phyloP scores from a whole-genome alignment of 2,797 vertebrate species.

The Mormyrus hasselquistii region DNA sequence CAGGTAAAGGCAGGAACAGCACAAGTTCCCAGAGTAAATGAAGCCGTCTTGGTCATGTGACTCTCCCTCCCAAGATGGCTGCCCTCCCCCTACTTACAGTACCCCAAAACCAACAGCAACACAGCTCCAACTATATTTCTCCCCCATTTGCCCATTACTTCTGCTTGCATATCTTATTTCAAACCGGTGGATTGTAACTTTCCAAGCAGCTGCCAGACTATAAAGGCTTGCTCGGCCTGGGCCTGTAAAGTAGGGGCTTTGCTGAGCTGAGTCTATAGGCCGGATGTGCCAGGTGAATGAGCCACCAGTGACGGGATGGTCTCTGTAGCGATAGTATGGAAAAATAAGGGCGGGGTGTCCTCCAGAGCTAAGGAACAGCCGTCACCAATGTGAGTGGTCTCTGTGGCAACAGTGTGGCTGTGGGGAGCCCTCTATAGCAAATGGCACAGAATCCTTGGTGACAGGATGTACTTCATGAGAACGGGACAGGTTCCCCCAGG shows the following conservation, averaged over 20 bases:
- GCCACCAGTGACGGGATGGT: not conserved
- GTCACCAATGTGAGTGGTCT: not conserved
- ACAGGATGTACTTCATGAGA: not conserved
- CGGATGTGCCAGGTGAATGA: not conserved
- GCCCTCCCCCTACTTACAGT: not conserved
- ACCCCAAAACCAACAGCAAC: not conserved
- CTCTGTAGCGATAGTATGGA: not conserved
- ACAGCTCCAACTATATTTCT: constrained; percentile 9
- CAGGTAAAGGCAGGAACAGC: not conserved
- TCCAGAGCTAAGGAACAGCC: not conserved
- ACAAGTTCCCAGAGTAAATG: not conserved
- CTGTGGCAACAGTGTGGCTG: not conserved
- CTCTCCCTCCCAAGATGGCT: not conserved
- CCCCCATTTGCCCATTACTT: not conserved
- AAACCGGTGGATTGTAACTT: not conserved
- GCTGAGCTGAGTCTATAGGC: not conserved
- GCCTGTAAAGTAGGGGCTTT: not conserved
- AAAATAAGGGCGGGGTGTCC: not conserved
- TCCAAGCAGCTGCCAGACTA: not conserved
- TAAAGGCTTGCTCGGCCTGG: not conserved
- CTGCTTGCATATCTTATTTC: not conserved
- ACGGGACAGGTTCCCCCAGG: not conserved
- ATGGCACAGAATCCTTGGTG: not conserved
- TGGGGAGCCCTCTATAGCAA: not conserved
- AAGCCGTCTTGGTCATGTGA: not conserved